Evolutionary conservation across 2,797 vertebrate genomes (phyloP).

Genomic region (Lindbergichthys nudifrons): DNA sequence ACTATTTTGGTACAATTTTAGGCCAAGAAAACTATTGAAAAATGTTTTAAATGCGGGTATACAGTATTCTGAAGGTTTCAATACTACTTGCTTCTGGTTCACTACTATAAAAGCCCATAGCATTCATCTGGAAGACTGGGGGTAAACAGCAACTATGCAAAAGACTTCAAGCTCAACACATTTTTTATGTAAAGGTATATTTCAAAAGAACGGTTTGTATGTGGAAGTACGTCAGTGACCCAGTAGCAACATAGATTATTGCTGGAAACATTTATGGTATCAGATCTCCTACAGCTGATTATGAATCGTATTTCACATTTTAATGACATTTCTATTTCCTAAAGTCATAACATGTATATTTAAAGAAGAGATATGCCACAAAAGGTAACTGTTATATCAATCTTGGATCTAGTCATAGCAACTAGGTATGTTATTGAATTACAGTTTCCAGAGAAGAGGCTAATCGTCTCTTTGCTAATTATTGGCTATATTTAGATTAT

Average conservation of each 20-base stretch:
- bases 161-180: neutral
- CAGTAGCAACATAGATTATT: neutral
- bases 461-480: no score
- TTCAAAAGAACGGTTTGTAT: neutral
- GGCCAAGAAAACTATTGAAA: no score
- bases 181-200: neutral
- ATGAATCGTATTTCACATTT: conserved; percentile 6
- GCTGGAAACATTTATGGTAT: neutral
- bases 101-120: neutral
- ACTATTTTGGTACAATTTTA: no score
- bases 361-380: conserved; percentile 4
- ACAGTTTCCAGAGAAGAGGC: no score
- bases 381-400: neutral
- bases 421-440: no score
- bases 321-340: neutral
- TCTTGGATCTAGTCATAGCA: no score
- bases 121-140: neutral
- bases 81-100: no score
- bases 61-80: no score
- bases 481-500: no score
- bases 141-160: neutral
- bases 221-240: neutral
- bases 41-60: no score
- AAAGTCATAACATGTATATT: conserved; percentile 1
- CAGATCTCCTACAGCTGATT: conserved; percentile 1